Evolutionary conservation across 2,888 invertebrate species (phyloP).

Genomic region (Eutolmus rufibarbis): DNA sequence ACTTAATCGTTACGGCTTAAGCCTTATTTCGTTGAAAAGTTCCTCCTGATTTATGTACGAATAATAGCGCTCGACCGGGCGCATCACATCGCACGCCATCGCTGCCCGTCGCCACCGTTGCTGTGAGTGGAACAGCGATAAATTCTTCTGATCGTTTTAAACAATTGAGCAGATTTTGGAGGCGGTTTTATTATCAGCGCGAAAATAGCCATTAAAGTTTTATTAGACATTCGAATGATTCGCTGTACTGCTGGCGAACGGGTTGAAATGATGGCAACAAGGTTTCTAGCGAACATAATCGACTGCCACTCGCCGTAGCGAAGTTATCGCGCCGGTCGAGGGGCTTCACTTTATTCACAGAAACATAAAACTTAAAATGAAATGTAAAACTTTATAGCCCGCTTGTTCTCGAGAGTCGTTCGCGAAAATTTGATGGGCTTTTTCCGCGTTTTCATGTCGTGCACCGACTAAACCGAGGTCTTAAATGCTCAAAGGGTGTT

Average conservation of each 20-base stretch:
- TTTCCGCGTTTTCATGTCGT: neutral
- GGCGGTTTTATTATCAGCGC: neutral
- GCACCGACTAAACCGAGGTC: neutral
- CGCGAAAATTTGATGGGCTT: neutral
- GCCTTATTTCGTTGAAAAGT: neutral
- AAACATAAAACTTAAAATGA: neutral
- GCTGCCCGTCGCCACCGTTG: neutral
- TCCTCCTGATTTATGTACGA: constrained; percentile 14
- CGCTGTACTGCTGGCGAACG: neutral
- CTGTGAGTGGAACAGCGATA: neutral
- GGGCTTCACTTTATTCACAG: neutral
- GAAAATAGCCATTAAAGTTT: neutral
- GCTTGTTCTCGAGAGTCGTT: neutral
- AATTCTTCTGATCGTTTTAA: neutral
- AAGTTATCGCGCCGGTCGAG: neutral
- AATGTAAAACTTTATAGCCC: neutral
- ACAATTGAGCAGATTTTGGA: neutral
- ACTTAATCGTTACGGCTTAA: constrained; percentile 19
- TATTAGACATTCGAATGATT: neutral
- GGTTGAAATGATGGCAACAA: neutral
- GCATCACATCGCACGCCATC: neutral
- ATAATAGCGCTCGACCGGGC: neutral
- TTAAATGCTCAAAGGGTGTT: neutral
- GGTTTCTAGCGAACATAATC: neutral
- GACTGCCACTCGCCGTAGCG: neutral